These are phyloP conservation scores for Opisthocomus hoazin DNA, from an alignment of 2,113 vertebrate species.

Conservation along the genomic window DNA sequence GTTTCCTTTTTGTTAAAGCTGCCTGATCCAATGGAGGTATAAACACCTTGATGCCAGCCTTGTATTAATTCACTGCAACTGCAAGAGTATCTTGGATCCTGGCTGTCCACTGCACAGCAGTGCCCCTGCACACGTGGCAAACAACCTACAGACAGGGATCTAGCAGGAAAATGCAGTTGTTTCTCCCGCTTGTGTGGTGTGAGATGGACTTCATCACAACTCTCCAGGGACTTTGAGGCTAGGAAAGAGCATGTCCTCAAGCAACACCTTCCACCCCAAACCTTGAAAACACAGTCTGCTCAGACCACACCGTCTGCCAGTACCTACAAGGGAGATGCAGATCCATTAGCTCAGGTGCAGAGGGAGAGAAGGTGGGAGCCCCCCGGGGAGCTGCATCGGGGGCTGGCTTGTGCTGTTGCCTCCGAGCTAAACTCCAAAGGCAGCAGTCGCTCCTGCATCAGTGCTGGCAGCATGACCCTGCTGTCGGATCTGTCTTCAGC, in stretches of 20 bases:
- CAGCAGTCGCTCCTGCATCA: background rate
- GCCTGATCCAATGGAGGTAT: background rate
- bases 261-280: background rate
- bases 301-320: background rate
- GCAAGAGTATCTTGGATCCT: background rate
- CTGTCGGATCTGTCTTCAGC: background rate
- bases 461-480: background rate
- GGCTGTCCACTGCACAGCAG: background rate
- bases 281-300: background rate
- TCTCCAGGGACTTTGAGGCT: background rate
- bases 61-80: background rate
- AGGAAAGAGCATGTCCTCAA: background rate
- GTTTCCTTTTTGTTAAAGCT: background rate
- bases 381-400: background rate
- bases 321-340: background rate
- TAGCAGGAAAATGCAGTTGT: background rate
- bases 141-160: background rate
- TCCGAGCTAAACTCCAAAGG: background rate
- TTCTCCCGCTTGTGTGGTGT: background rate
- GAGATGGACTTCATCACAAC: background rate
- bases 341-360: background rate
- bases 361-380: background rate
- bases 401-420: background rate
- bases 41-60: background rate
- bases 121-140: background rate